Conservation (phyloP, 2,888 invertebrate genomes). For the Pheosia tremula region DNA sequence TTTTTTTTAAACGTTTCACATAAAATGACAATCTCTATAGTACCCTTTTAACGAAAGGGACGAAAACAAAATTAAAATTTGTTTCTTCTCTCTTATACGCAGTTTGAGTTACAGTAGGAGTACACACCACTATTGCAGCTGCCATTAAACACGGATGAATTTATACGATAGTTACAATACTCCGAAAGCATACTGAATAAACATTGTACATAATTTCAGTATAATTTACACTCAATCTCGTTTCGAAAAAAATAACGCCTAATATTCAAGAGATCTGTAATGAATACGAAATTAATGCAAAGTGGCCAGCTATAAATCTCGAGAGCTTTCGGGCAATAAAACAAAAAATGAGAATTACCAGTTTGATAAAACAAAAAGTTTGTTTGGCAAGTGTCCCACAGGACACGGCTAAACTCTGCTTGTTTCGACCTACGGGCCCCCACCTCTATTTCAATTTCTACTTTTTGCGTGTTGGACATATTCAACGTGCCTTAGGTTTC, state of each 20-base stretch:
- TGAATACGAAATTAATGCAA: constrained; percentile 81
- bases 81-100: neutral
- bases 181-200: constrained; percentile 37
- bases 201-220: constrained; percentile 46
- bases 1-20: too few relatives aligned
- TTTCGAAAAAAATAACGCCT: constrained; percentile 58
- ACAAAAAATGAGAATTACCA: constrained; percentile 81
- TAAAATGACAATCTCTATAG: neutral
- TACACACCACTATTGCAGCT: constrained; percentile 22
- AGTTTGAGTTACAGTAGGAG: constrained; percentile 26
- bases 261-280: constrained; percentile 73
- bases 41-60: neutral
- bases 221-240: constrained; percentile 61
- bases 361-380: constrained; percentile 81
- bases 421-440: constrained; percentile 40
- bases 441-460: constrained; percentile 58
- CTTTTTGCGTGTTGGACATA: constrained; percentile 46
- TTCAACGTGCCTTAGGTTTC: constrained; percentile 39
- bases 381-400: constrained; percentile 72
- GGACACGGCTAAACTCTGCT: constrained; percentile 56
- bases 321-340: constrained; percentile 74
- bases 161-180: constrained; percentile 32
- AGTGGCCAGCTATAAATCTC: constrained; percentile 78
- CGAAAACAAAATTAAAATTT: constrained; percentile 7
- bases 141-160: constrained; percentile 37